These are phyloP conservation scores for Molanna angustata DNA, from an alignment of 2,888 invertebrate genomes.

Conservation along the genomic window DNA sequence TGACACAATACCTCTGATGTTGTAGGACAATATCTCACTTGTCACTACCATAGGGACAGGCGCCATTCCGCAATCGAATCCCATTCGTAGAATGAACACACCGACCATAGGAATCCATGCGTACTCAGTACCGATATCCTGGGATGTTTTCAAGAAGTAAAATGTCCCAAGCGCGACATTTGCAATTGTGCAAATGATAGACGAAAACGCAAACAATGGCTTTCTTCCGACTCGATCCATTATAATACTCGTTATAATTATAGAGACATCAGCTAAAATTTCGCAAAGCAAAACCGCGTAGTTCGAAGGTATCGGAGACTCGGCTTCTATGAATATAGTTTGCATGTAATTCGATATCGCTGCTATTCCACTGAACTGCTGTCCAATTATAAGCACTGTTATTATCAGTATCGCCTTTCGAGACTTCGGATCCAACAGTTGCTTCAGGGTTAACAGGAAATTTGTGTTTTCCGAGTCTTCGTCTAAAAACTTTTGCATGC, in stretches of 20 bases:
- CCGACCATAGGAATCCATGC: slow-evolving; percentile 28
- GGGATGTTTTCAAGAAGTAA: slow-evolving; percentile 16
- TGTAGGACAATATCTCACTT: slow-evolving; percentile 32
- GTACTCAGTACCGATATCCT: slow-evolving; percentile 19
- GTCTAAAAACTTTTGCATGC: slow-evolving; percentile 25
- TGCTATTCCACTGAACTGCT: slow-evolving; percentile 27
- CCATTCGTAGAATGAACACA: slow-evolving; percentile 27
- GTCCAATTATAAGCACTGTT: slow-evolving; percentile 24
- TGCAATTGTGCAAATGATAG: slow-evolving; percentile 22
- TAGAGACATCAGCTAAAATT: slow-evolving; percentile 21
- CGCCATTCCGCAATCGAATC: slow-evolving; percentile 27
- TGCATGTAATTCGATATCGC: slow-evolving; percentile 29
- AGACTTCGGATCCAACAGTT: slow-evolving; percentile 22
- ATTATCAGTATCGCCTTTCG: slow-evolving; percentile 29
- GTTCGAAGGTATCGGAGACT: slow-evolving; percentile 23
- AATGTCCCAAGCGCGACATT: slow-evolving; percentile 24
- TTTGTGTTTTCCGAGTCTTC: slow-evolving; percentile 22
- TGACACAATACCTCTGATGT: slow-evolving; percentile 27
- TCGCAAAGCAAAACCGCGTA: slow-evolving; percentile 27
- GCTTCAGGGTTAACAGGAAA: slow-evolving; percentile 24
- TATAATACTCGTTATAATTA: slow-evolving; percentile 23
- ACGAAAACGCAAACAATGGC: slow-evolving; percentile 24
- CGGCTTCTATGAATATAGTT: slow-evolving; percentile 26
- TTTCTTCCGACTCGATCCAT: slow-evolving; percentile 31
- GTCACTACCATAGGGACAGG: slow-evolving; percentile 30